Base-by-base conservation (phyloP, 2,113 vertebrate species). In the Poecile atricapillus region DNA sequence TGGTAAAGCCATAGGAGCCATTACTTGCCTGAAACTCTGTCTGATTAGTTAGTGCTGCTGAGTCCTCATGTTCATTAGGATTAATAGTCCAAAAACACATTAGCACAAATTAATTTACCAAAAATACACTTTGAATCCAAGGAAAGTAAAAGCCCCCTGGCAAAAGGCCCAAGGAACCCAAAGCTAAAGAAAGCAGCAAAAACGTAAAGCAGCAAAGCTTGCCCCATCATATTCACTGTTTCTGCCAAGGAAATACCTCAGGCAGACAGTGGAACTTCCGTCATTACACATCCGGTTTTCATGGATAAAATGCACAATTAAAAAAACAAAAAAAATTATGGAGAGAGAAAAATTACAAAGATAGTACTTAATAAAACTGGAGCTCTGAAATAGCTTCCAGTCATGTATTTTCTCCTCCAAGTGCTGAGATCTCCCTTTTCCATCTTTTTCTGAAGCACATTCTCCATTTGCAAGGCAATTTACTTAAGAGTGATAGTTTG, bases 31-130 rank as follows among this genome's bases (percentile, higher is more conserved):
- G 63, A 92, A 94, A 85, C 30, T 8, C 9, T 1, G 56, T n/a
- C 82, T 88, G 63, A 90, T 85, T 64, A 96, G 87, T 53, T 60
- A 89, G 55, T 44, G 78, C 82, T 74, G 91, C 70, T 65, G 58
- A 95, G 49, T 73, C 59, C 71, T 75, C 3, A 0, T 41, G 52
- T 73, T 90, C 79, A 71, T 86, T 71, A 95, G 68, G 90, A 87
- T 91, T 95, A 94, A 90, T 71, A 82, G 90, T 83, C 64, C 92
- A 94, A 88, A 92, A 95, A 63, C 64, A 86, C 85, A 81, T 80
- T 80, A 90, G 64, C 52, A 78, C 55, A 94, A 95, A 90, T 73
- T n/a, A 82, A 96, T 94, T 84, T 79, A 94, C 65, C 74, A 94
- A 76, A 95, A 91, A 82, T 58, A 91, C n/a, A 60, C 64, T 90